Evolutionary conservation across 2,888 invertebrate genomes (phyloP).

Genomic region (Pinctada fucata): DNA sequence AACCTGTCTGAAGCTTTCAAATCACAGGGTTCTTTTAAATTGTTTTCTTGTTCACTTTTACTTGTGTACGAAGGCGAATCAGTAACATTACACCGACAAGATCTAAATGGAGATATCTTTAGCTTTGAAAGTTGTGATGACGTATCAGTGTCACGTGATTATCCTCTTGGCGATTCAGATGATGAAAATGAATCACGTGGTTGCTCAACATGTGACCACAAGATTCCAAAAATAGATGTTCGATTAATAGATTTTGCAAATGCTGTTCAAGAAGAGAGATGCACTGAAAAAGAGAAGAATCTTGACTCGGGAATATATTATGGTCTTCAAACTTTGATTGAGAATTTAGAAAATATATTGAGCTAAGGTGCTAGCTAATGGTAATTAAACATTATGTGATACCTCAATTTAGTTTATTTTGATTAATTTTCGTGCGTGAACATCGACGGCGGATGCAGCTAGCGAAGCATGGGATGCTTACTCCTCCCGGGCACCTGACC

Average conservation of each 20-base stretch:
- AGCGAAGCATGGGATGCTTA: too few species aligned
- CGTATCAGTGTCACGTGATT: background rate
- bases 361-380: too few species aligned
- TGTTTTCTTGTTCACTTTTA: slow-evolving; percentile 79
- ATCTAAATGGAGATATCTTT: too few species aligned
- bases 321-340: slow-evolving; percentile 24
- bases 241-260: slow-evolving; percentile 98
- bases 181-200: slow-evolving; percentile 5
- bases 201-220: background rate
- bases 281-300: background rate
- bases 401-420: too few species aligned
- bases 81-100: background rate
- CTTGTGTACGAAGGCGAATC: slow-evolving; percentile 78
- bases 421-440: too few species aligned
- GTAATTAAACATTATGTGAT: too few species aligned
- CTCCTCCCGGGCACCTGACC: too few species aligned
- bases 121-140: too few species aligned
- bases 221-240: slow-evolving; percentile 81
- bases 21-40: slow-evolving; percentile 77
- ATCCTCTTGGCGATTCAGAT: background rate
- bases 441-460: too few species aligned
- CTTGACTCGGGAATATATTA: slow-evolving; percentile 19
- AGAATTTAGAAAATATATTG: slow-evolving; percentile 12
- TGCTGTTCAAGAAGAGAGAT: slow-evolving; percentile 77
- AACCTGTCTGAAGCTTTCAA: slow-evolving; percentile 63